These are phyloP conservation scores for Phragmatobia fuliginosa DNA, from an alignment of 2,888 invertebrate genomes.

Conservation along the genomic window DNA sequence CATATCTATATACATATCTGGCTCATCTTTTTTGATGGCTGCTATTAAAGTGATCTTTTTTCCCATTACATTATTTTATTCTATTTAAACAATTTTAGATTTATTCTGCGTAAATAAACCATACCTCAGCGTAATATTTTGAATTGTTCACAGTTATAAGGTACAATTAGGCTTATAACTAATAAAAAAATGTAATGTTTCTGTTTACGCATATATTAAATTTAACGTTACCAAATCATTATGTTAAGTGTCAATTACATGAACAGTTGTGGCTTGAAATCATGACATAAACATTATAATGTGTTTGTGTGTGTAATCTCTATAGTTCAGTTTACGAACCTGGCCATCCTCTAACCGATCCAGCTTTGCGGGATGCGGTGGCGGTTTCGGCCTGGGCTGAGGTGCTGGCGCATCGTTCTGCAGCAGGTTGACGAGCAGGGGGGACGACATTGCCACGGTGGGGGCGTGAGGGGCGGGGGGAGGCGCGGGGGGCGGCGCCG, in stretches of 20 bases:
- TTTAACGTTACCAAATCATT: neutral
- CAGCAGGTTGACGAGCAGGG: conserved; percentile 95
- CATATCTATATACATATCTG: too few species aligned
- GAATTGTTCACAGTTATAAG: neutral
- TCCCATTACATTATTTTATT: too few species aligned
- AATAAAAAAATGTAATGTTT: neutral
- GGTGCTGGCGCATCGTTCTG: conserved; percentile 92
- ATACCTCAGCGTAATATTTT: neutral
- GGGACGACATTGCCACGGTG: conserved; percentile 93
- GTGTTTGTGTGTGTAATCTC: too few species aligned
- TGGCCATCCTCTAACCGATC: conserved; percentile 78
- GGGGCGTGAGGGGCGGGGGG: conserved; percentile 55
- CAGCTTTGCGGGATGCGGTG: conserved; percentile 74
- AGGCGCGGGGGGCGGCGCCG: conserved; percentile 24
- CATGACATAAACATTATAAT: too few species aligned
- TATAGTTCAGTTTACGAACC: conserved; percentile 50
- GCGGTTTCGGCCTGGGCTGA: conserved; percentile 67
- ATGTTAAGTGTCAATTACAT: neutral
- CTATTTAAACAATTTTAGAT: too few species aligned
- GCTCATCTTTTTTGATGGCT: too few species aligned
- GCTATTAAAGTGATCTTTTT: too few species aligned
- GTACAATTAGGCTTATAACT: too few species aligned
- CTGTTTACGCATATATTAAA: neutral
- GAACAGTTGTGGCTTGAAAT: neutral
- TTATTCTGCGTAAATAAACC: neutral